These are phyloP conservation scores for Drosophila ustulata DNA, from an alignment of 2,888 invertebrate species.

Conservation along the genomic window DNA sequence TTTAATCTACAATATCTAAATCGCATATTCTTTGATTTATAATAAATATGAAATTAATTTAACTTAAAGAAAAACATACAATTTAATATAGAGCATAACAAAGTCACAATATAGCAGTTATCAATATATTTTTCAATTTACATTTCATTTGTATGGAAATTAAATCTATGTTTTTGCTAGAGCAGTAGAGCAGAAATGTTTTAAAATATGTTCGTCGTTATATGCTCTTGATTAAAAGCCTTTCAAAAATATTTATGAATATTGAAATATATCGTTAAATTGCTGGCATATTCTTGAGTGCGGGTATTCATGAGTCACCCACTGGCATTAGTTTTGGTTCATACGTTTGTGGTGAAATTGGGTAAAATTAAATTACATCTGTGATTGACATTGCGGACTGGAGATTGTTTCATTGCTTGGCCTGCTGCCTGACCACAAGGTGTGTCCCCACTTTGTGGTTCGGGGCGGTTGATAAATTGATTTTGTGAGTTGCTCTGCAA, in stretches of 20 bases:
- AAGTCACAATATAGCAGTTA: neutral
- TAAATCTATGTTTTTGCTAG: no score
- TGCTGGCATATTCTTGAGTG: neutral
- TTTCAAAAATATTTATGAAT: no score
- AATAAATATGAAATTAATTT: no score
- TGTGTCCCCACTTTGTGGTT: conserved; percentile 25
- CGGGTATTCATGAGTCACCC: neutral
- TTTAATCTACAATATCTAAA: no score
- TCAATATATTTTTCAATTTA: neutral
- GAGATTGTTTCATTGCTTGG: conserved; percentile 3
- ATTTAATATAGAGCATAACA: no score
- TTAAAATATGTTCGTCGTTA: no score
- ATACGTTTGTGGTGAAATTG: conserved; percentile 26
- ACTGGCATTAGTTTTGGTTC: neutral
- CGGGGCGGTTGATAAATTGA: conserved; percentile 31
- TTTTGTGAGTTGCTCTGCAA: conserved; percentile 13
- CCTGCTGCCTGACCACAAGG: conserved; percentile 41
- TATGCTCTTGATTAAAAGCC: no score
- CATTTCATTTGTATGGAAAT: no score
- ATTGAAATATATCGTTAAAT: neutral
- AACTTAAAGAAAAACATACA: no score
- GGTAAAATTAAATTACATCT: conserved; percentile 45
- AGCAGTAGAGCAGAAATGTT: no score
- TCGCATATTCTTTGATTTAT: no score
- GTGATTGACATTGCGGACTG: conserved; percentile 48